These are phyloP conservation scores for Heliothis subflexa DNA, from an alignment of 1,140 invertebrate genomes.

Conservation along the genomic window DNA sequence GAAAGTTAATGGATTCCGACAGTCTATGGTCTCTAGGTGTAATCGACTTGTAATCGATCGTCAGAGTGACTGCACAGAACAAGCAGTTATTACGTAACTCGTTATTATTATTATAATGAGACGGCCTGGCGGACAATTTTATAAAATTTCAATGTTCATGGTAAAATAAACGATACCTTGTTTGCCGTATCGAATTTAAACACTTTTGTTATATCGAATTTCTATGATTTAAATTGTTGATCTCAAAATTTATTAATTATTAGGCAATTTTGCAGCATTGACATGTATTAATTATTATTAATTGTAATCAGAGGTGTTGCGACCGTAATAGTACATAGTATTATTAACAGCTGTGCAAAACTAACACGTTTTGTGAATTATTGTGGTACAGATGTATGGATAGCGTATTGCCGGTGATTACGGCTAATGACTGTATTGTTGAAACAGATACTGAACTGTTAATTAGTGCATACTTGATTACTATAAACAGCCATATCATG, in stretches of 20 bases:
- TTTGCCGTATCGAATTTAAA: neutral
- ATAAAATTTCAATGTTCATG: constrained; percentile 35
- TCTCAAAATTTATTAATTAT: constrained; percentile 12
- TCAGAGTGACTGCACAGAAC: constrained; percentile 12
- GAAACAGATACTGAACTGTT: neutral
- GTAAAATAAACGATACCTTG: neutral
- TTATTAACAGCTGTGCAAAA: constrained; percentile 6
- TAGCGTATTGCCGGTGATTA: neutral
- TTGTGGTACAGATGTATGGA: neutral
- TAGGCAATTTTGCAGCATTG: no score
- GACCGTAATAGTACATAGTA: constrained; percentile 13
- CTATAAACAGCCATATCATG: neutral
- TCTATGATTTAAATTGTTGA: neutral
- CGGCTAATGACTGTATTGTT: neutral
- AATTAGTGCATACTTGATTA: constrained; percentile 8
- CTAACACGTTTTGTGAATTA: constrained; percentile 15
- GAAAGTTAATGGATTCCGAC: constrained; percentile 63
- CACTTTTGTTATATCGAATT: constrained; percentile 3
- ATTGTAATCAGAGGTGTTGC: constrained; percentile 8
- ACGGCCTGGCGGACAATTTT: constrained; percentile 8
- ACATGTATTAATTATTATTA: no score
- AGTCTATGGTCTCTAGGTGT: constrained; percentile 49
- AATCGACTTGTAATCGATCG: constrained; percentile 47
- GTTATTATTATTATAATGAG: constrained; percentile 29
- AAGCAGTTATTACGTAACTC: constrained; percentile 31